A percentile compares a stretch with the other conserved stretches of the same genome.
Conservation (phyloP, 2,113 vertebrate species). For the Nipponia nippon region DNA sequence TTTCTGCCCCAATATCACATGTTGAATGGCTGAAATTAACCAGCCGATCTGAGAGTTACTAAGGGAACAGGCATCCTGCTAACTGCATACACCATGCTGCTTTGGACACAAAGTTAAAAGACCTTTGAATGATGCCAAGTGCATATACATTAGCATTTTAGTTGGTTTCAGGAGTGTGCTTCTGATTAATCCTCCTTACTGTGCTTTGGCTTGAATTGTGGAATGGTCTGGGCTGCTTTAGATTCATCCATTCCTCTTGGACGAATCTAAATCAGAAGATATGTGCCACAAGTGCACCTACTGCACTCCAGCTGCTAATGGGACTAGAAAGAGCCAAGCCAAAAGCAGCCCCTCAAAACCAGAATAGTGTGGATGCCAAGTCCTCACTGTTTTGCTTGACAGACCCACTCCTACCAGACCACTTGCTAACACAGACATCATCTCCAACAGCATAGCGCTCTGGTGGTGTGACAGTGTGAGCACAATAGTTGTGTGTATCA, state of each 20-base stretch:
- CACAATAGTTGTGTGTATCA: not conserved
- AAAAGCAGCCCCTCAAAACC: not conserved
- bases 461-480: not conserved
- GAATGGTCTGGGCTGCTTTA: not conserved
- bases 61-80: not conserved
- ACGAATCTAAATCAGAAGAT: not conserved
- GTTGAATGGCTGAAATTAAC: not conserved
- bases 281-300: not conserved
- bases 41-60: not conserved
- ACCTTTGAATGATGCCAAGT: conserved; percentile 12
- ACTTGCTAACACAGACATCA: not conserved
- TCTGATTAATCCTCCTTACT: conserved; percentile 29
- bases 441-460: not conserved
- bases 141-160: not conserved
- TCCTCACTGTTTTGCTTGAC: not conserved
- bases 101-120: accelerated
- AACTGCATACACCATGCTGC: not conserved
- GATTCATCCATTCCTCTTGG: not conserved
- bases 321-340: not conserved
- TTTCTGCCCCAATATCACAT: not conserved
- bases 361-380: not conserved
- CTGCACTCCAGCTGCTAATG: conserved; percentile 1
- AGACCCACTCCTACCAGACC: not conserved
- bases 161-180: not conserved
- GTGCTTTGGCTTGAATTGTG: not conserved